Evolutionary conservation across 2,113 vertebrate genomes (phyloP).

Genomic region (Tinamus guttatus): DNA sequence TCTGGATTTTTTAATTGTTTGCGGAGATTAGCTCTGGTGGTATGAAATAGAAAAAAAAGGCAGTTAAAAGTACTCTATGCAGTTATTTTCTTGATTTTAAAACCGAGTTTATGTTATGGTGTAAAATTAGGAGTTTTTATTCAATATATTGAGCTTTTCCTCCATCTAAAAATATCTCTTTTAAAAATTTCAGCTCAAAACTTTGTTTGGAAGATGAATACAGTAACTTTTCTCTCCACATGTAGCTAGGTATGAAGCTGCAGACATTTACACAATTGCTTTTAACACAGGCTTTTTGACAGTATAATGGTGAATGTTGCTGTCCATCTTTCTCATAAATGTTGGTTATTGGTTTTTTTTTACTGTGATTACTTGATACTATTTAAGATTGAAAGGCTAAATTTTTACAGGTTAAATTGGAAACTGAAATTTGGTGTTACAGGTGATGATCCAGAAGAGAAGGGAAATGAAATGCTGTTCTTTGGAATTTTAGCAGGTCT

Average conservation of each 20-base stretch:
- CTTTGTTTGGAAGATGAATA: neutral
- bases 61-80: neutral
- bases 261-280: neutral
- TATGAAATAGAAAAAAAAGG: neutral
- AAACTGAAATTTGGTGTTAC: neutral
- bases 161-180: neutral
- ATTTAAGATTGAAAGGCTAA: neutral
- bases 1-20: neutral
- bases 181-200: neutral
- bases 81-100: neutral
- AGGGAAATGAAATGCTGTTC: neutral
- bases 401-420: neutral
- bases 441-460: neutral
- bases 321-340: neutral
- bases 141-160: neutral
- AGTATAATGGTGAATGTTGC: neutral
- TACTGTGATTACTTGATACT: neutral
- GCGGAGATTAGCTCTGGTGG: neutral
- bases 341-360: neutral
- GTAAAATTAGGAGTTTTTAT: neutral
- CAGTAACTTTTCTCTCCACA: fast-evolving
- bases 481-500: neutral
- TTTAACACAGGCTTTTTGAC: neutral
- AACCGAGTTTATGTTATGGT: neutral
- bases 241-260: neutral